Evolutionary conservation across 2,113 vertebrate species (phyloP), one percentile per base, ranked within the genome.

Genomic region (Meles meles): DNA sequence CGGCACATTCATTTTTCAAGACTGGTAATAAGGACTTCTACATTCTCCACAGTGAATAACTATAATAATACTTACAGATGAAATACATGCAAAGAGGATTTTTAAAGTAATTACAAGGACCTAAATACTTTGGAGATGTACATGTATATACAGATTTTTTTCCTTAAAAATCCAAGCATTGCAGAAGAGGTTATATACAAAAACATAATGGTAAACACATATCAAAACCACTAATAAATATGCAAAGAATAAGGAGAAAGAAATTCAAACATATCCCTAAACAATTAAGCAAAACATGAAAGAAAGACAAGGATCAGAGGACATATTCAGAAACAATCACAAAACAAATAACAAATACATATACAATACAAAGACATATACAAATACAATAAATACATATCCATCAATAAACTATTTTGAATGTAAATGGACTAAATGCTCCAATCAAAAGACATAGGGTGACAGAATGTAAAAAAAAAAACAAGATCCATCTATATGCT

Each of bases 71-170:
- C 95, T 93, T 90, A 95, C 15, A 97, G 85, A 95, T 44, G 15
- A 96, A 97, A 97, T 89, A 67, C 37, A 97, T 88, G 85, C 96
- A 91, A 93, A 96, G 93, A 96, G 80, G 77, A 94, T 86, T 94
- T 96, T 90, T 94, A 42, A 92, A 95, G 81, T 93, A 95, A 97
- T 95, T 96, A 92, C 49, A 93, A 93, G 72, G 31, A 74, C 69
- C 80, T 94, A 88, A 94, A 77, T 52, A 84, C 95, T 86, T 83
- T 49, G 20, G 18, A 88, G 52, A 90, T 82, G 12, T 69, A 88
- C 82, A 88, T 31, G 42, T 72, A 84, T 67, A 69, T 47, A 29
- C 29, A 96, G 67, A 87, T 76, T 47, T 94, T 47, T 80, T 97
- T 63, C 67, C 47, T 96, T 97, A 95, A 96, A 95, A 96, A 79